Conservation (phyloP, 1,140 invertebrate genomes). For the Popillia japonica region DNA sequence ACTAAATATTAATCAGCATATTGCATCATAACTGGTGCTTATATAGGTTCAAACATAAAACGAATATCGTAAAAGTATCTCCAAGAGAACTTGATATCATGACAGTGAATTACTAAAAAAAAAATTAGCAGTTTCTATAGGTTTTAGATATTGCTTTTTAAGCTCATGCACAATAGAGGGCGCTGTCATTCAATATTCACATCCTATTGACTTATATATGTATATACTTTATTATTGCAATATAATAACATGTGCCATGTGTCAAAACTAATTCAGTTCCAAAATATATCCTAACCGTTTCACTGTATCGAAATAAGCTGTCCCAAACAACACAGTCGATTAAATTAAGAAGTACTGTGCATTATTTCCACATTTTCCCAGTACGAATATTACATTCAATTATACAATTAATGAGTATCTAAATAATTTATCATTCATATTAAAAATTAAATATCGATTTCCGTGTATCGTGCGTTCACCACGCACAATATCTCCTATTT, state of each 20-base stretch:
- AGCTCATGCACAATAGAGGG: background rate
- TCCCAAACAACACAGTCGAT: background rate
- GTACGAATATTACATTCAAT: constrained; percentile 17
- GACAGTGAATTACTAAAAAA: too few relatives aligned
- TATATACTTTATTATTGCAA: background rate
- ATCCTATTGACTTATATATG: background rate
- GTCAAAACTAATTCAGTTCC: background rate
- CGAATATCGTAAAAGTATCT: too few relatives aligned
- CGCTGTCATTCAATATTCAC: background rate
- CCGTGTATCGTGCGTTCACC: background rate
- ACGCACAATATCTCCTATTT: constrained; percentile 5
- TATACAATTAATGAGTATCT: constrained; percentile 27
- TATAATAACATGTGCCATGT: too few relatives aligned
- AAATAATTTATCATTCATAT: constrained; percentile 22
- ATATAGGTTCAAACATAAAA: too few relatives aligned
- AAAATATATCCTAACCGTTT: background rate
- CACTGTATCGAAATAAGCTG: background rate
- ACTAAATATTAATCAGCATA: too few relatives aligned
- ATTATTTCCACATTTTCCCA: background rate
- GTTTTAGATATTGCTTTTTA: too few relatives aligned
- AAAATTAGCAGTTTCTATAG: too few relatives aligned
- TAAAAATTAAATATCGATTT: constrained; percentile 26
- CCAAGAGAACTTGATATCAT: too few relatives aligned
- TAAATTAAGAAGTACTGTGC: background rate
- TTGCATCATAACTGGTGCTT: too few relatives aligned